Base-by-base conservation (phyloP, 2,888 invertebrate species). In the Tillus elongatus region DNA sequence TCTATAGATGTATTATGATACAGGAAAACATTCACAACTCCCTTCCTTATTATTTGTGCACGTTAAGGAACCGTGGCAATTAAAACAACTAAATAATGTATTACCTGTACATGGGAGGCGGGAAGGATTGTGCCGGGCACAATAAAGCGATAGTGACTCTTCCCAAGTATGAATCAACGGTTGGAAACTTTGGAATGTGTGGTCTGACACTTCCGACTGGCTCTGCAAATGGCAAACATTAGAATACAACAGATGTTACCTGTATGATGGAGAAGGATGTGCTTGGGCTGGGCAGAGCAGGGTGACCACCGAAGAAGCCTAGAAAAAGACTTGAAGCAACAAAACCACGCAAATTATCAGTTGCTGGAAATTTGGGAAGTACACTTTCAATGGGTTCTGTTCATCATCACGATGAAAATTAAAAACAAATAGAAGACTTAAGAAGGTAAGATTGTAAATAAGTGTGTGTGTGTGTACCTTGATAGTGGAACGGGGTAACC, bases 61-160 rank as follows among this genome's bases (percentile, higher is more conserved):
- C n/a, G n/a, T n/a, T n/a, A n/a, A n/a, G n/a, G n/a, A n/a, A n/a
- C n/a, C n/a, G n/a, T n/a, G n/a, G n/a, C n/a, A n/a, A n/a, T n/a
- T n/a, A n/a, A n/a, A n/a, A n/a, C n/a, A n/a, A n/a, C n/a, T n/a
- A 19, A 19, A 6, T 19, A 19, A 11, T 27, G 15, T 31, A 26
- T 45, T 54, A 57, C 56, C 56, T 56, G 49, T 51, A 54, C 33
- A 47, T 68, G 60, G 81, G 80, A 60, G 73, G 73, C 50, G 81
- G 79, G 66, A 74, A 81, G 27, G 75, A 74, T 67, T 79, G 78
- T 37, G 75, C 77, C 38, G 73, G 73, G 56, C 77, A 79, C 36
- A 77, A 64, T 37, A 79, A 52, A 13, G 77, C 73, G 46, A 73
- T 41, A 30, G 50, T 41, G 13, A 33, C 36, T 33, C 52, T 50